Percentiles rank a stretch among this genome's conserved stretches.
phyloP scores from a whole-genome alignment of 2,888 invertebrate species.

The Phania funesta region DNA sequence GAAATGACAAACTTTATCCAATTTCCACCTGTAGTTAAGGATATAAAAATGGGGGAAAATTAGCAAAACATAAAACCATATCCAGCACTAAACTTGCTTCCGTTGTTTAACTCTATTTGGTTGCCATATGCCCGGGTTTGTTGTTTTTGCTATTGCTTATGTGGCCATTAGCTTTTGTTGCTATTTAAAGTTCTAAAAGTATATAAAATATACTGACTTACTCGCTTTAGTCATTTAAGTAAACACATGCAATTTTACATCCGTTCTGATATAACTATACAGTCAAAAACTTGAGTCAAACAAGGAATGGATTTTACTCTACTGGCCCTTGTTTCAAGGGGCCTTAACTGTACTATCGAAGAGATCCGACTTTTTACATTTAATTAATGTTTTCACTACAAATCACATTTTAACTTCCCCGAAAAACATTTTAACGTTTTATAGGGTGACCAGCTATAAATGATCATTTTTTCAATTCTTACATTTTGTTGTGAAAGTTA shows the following conservation, averaged over 20 bases:
- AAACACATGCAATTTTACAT: not conserved
- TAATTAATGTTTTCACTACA: no score
- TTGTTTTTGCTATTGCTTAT: slow-evolving; percentile 4
- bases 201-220: slow-evolving; percentile 31
- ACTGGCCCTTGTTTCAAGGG: not conserved
- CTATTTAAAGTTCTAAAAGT: slow-evolving; percentile 32
- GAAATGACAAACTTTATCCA: no score
- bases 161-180: not conserved
- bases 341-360: not conserved
- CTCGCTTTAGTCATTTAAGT: slow-evolving; percentile 22
- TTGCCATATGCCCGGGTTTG: slow-evolving; percentile 4
- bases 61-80: slow-evolving; percentile 42
- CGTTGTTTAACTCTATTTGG: slow-evolving; percentile 40
- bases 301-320: not conserved
- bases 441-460: no score
- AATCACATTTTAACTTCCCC: no score
- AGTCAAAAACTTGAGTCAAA: not conserved
- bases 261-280: not conserved
- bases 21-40: no score
- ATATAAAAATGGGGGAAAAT: slow-evolving; percentile 11
- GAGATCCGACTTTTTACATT: no score
- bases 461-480: no score
- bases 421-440: no score
- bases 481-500: no score
- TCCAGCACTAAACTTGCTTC: slow-evolving; percentile 52